These are phyloP conservation scores for Phalacrocorax aristotelis DNA, from an alignment of 2,113 vertebrate species.

Conservation along the genomic window DNA sequence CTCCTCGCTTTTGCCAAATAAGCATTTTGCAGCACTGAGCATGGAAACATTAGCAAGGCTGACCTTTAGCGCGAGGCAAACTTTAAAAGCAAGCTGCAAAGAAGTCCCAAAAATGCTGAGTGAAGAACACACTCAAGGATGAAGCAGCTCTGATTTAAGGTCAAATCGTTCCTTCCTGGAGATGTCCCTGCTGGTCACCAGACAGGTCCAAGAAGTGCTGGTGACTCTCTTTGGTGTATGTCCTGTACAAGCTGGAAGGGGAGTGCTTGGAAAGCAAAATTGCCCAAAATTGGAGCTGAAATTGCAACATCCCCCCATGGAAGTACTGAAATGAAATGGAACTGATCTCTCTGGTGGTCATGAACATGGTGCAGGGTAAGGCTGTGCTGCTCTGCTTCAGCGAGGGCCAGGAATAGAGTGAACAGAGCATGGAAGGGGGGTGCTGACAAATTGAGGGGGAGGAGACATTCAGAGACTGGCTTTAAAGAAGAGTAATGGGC, in stretches of 20 bases:
- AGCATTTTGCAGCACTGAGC: background rate
- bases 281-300: background rate
- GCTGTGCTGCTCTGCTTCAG: accelerated
- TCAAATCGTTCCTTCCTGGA: background rate
- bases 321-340: background rate
- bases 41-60: background rate
- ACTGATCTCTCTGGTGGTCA: background rate
- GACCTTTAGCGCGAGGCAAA: background rate
- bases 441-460: background rate
- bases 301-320: accelerated
- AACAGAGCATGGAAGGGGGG: background rate
- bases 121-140: background rate
- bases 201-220: background rate
- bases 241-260: background rate
- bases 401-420: accelerated
- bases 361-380: background rate
- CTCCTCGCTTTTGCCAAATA: background rate
- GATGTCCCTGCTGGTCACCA: background rate
- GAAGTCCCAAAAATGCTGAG: background rate
- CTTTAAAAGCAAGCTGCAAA: background rate
- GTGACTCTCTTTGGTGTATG: accelerated
- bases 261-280: background rate
- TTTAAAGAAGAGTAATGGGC: background rate
- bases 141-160: background rate
- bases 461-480: background rate